Base-by-base conservation (phyloP, 1,140 invertebrate species). In the Andricus grossulariae region DNA sequence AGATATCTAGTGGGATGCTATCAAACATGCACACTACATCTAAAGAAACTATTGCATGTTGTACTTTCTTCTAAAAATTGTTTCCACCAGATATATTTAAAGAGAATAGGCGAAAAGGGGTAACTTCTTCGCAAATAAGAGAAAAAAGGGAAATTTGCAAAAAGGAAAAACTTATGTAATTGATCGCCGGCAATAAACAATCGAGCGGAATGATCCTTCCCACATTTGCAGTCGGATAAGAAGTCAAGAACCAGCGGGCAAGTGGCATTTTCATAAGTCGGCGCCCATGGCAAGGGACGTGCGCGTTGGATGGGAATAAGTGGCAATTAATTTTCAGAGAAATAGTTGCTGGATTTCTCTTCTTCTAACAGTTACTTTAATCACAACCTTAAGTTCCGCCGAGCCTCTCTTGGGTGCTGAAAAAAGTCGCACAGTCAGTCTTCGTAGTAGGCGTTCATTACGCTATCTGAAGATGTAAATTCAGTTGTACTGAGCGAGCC, bases 381-480 rank as follows among this genome's bases (percentile, higher is more conserved):
- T 54, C 52, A 54, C 52, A 54, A n/a, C 8, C 52, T 18, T 19
- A n/a, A 54, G 52, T 54, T 54, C 16, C 52, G 52, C n/a, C 16
- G 18, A 19, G 52, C 19, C 19, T 5, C 52, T 18, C 52, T 18
- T 10, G 5, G 52, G n/a, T 5, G n/a, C 8, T 16, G n/a, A 54
- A n/a, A 54, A 54, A 54, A 54, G 4, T 21, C 8, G 18, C 39
- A 45, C 39, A 45, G 39, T 45, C 39, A 45, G 55, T 57, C 18
- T 57, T 3, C 3, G 19, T 57, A 57, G 55, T 57, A 57, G 55
- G 55, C 55, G 55, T 57, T 57, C 55, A 57, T 57, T 57, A 57
- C 21, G 10, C 55, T 57, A 57, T 57, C 55, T 57, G 1, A 5
- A 21, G 19, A 57, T 57, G 55, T 57, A 57, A 57, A 57, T 57